Conservation (phyloP, 2,888 invertebrate species). For the Pherbina coryleti region DNA sequence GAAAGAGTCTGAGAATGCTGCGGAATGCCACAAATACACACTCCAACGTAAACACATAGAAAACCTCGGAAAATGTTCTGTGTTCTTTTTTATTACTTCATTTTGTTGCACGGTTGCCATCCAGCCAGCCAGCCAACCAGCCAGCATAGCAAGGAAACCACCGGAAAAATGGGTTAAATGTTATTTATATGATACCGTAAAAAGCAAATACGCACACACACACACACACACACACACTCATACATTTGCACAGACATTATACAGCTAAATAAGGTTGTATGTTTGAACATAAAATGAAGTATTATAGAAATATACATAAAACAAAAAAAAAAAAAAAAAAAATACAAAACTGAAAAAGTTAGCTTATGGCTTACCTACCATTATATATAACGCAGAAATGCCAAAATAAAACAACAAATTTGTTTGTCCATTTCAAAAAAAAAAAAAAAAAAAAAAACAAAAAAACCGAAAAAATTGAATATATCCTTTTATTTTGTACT, state of each 20-base stretch:
- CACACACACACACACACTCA: slow-evolving; percentile 2
- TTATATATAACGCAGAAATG: not conserved
- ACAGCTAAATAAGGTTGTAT: not conserved
- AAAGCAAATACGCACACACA: slow-evolving; percentile 17
- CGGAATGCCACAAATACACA: not conserved
- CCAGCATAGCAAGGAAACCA: slow-evolving; percentile 9
- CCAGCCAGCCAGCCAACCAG: not conserved
- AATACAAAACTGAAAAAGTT: not conserved
- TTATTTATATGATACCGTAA: slow-evolving; percentile 30
- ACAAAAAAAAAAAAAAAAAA: not conserved
- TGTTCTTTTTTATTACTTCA: slow-evolving; percentile 10
- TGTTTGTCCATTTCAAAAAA: slow-evolving; percentile 18
- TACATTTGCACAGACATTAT: not conserved
- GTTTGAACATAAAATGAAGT: not conserved
- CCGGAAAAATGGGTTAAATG: slow-evolving; percentile 37
- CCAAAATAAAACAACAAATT: not conserved
- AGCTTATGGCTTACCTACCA: too few relatives aligned
- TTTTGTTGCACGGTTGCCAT: not conserved
- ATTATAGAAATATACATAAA: not conserved
- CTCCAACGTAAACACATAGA: not conserved
- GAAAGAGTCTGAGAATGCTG: not conserved
- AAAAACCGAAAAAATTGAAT: too few relatives aligned
- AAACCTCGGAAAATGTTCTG: not conserved
- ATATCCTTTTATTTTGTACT: not conserved
- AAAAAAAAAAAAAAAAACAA: not conserved